Conservation (phyloP, 1,140 invertebrate genomes). For the Wiebesia pumilae region DNA sequence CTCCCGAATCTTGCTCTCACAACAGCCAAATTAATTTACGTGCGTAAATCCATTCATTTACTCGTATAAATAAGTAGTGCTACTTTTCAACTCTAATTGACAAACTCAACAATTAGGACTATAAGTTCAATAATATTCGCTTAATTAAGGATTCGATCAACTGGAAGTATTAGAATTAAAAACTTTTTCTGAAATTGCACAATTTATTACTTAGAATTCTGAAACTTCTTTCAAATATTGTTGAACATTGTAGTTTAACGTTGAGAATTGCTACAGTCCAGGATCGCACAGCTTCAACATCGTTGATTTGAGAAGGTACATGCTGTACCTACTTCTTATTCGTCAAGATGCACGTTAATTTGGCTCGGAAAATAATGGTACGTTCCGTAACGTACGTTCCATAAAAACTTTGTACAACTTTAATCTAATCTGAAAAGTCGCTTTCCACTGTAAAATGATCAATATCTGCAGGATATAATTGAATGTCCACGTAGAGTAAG, state of each 20-base stretch:
- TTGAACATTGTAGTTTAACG: neutral
- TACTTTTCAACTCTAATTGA: slow-evolving; percentile 6
- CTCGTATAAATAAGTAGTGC: neutral
- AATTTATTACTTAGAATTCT: neutral
- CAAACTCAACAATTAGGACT: slow-evolving; percentile 4
- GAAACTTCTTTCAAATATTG: neutral
- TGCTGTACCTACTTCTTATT: too few species aligned
- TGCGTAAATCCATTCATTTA: neutral
- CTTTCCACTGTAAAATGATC: neutral
- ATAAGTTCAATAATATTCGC: neutral
- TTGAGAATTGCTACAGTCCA: neutral
- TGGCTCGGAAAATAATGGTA: neutral
- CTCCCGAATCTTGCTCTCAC: neutral
- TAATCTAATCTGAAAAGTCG: neutral
- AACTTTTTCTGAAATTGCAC: neutral
- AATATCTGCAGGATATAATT: neutral
- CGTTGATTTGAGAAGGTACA: neutral
- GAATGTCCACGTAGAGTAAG: neutral
- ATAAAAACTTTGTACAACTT: neutral
- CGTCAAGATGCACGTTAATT: neutral
- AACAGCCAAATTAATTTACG: neutral
- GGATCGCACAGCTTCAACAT: neutral
- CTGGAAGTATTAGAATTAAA: neutral
- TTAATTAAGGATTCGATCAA: neutral
- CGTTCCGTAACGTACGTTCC: neutral